A percentile compares a stretch with the other conserved stretches of the same genome.
Conservation (phyloP, 2,113 vertebrate species). For the Scophthalmus maximus region DNA sequence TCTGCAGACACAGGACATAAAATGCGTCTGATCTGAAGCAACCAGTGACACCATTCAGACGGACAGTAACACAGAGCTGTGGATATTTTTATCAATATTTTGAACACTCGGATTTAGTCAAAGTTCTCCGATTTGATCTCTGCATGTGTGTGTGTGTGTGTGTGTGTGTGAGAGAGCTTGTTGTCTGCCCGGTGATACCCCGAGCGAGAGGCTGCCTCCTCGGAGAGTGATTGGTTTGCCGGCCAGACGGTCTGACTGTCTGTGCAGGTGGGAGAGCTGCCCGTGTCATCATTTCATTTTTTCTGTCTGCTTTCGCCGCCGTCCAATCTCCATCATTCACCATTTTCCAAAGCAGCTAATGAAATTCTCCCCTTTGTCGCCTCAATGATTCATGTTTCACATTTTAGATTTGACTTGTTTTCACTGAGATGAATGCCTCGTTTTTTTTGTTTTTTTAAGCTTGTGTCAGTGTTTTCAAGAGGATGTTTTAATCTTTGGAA, state of each 20-base stretch:
- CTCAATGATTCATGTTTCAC: conserved; percentile 19
- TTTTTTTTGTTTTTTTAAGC: not conserved
- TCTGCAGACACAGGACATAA: not conserved
- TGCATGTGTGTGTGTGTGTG: conserved; percentile 36
- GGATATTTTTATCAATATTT: conserved; percentile 28
- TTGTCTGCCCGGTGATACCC: conserved; percentile 75
- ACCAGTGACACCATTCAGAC: conserved; percentile 18
- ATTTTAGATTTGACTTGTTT: conserved; percentile 16
- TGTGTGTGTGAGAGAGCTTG: conserved; percentile 37
- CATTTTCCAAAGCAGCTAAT: conserved; percentile 41
- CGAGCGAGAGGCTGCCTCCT: conserved; percentile 62
- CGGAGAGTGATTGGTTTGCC: conserved; percentile 71
- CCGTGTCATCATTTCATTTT: conserved; percentile 67
- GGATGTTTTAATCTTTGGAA: too few relatives aligned
- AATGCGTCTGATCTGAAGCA: conserved; percentile 5
- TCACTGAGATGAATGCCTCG: not conserved
- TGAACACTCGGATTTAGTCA: conserved; percentile 22
- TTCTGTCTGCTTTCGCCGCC: conserved; percentile 51
- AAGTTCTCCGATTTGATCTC: not conserved
- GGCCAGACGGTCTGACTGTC: conserved; percentile 54
- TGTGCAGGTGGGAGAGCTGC: conserved; percentile 68
- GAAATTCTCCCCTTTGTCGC: conserved; percentile 13
- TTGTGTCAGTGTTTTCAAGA: too few relatives aligned
- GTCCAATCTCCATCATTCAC: conserved; percentile 51
- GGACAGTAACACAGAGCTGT: conserved; percentile 13